These are phyloP conservation scores for Rhodeus uyekii DNA, from an alignment of 2,797 vertebrate species.

Conservation along the genomic window DNA sequence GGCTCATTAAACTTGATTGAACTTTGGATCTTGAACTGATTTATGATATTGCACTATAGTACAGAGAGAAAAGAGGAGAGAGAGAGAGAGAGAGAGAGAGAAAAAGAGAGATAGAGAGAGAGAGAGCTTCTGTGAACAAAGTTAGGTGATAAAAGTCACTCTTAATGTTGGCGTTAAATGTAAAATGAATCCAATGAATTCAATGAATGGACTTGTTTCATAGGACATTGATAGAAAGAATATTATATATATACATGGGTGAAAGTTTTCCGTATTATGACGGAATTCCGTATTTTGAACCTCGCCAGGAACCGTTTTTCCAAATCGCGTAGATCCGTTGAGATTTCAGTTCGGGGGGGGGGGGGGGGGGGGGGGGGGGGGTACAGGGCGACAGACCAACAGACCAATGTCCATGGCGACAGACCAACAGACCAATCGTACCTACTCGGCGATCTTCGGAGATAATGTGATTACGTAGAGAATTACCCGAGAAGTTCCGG, in stretches of 20 bases:
- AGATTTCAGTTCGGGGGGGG: no score
- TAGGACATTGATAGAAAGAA: background rate
- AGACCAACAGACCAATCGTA: no score
- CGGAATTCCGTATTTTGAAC: no score
- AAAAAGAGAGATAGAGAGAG: background rate
- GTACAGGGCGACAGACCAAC: no score
- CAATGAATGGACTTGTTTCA: background rate
- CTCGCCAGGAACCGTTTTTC: no score
- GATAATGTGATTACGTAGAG: no score
- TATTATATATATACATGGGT: background rate
- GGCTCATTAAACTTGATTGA: slow-evolving; percentile 55
- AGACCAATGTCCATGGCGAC: no score
- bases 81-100: slow-evolving; percentile 14
- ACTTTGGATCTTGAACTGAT: slow-evolving; percentile 46
- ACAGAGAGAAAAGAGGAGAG: slow-evolving; percentile 13
- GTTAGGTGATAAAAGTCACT: background rate
- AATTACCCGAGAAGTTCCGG: no score
- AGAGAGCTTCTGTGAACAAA: slow-evolving; percentile 6
- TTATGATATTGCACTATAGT: slow-evolving; percentile 27
- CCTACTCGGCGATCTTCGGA: no score
- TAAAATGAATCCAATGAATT: background rate
- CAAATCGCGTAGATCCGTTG: no score
- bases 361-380: no score
- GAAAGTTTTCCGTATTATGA: no score
- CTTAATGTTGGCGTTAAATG: background rate